Conservation (phyloP, 2,113 vertebrate genomes). For the Pandion haliaetus region DNA sequence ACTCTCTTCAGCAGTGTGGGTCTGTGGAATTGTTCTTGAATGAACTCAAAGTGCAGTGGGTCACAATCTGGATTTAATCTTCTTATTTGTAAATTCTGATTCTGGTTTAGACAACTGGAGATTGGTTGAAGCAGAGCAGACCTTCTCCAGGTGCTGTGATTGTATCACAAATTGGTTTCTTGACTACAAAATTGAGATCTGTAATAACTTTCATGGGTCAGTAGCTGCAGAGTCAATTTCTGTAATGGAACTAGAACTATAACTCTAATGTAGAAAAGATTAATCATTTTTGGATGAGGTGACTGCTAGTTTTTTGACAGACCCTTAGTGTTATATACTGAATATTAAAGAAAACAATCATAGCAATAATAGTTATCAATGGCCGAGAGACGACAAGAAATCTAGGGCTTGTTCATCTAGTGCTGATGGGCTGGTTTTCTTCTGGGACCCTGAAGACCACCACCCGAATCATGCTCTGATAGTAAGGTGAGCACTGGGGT, state of each 20-base stretch:
- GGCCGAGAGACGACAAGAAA: neutral
- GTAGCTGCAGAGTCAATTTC: neutral
- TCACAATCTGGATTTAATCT: neutral
- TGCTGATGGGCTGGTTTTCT: neutral
- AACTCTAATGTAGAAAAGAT: slow-evolving; percentile 17
- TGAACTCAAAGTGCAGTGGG: neutral
- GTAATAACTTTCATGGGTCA: slow-evolving; percentile 18
- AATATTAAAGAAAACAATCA: neutral
- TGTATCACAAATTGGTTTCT: neutral
- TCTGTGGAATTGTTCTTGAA: neutral
- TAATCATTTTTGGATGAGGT: slow-evolving; percentile 17
- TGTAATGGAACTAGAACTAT: neutral
- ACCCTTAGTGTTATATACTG: neutral
- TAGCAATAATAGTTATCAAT: neutral
- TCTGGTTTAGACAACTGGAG: neutral
- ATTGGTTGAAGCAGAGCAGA: neutral
- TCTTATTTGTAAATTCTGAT: neutral
- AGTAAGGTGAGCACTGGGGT: neutral
- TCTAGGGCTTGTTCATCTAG: neutral
- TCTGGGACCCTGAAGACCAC: neutral
- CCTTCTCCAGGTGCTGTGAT: neutral
- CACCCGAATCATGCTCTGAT: neutral
- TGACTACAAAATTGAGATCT: slow-evolving; percentile 2
- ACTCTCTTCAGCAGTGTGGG: neutral
- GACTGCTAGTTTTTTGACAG: neutral